These are phyloP conservation scores for Diorhabda elongata DNA, from an alignment of 1,140 invertebrate genomes.

Conservation along the genomic window DNA sequence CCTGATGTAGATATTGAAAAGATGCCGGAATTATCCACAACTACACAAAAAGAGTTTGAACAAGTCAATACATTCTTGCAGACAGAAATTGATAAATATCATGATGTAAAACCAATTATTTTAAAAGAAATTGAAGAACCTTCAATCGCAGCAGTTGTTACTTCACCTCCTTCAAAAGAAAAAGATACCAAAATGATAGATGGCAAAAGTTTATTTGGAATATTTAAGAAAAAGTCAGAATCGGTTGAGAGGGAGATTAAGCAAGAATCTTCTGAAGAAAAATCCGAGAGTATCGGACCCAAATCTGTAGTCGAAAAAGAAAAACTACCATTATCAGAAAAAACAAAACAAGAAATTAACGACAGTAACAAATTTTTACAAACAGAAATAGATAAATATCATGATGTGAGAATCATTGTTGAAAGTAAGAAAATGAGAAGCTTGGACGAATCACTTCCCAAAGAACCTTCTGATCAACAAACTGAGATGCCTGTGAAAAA, in stretches of 20 bases:
- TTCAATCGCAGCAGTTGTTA: slow-evolving; percentile 23
- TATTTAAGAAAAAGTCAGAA: slow-evolving; percentile 24
- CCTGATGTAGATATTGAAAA: background rate
- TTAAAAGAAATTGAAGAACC: slow-evolving; percentile 7
- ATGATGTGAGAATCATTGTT: slow-evolving; percentile 22
- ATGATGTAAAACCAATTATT: slow-evolving; percentile 19
- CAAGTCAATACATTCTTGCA: slow-evolving; percentile 11
- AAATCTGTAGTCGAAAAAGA: background rate
- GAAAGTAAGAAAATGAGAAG: background rate
- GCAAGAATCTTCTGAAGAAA: background rate
- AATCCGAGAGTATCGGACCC: slow-evolving; percentile 16
- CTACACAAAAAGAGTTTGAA: slow-evolving; percentile 2
- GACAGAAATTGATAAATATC: slow-evolving; percentile 23
- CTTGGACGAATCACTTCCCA: too few species aligned
- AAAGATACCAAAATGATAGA: slow-evolving; percentile 21
- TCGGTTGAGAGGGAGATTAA: background rate
- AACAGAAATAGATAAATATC: slow-evolving; percentile 22
- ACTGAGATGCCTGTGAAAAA: background rate
- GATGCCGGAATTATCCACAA: background rate
- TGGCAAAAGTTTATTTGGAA: slow-evolving; percentile 21
- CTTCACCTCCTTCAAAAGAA: background rate
- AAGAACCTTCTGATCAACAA: background rate
- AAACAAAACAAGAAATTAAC: background rate
- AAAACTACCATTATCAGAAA: background rate
- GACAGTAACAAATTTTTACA: background rate